Base-by-base conservation (phyloP, 2,797 vertebrate species). In the Microcaecilia unicolor region DNA sequence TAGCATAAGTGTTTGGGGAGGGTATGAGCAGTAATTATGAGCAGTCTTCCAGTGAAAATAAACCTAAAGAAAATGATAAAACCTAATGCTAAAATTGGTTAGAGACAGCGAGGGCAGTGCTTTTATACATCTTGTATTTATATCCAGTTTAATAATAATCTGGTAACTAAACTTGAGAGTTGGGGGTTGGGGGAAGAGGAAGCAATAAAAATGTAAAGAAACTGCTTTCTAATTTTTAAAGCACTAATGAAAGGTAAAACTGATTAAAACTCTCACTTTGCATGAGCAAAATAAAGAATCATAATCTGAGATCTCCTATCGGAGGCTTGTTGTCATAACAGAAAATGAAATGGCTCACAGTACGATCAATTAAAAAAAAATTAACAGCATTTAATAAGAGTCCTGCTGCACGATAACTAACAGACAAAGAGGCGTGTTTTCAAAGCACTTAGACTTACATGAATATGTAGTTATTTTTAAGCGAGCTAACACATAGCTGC, bases 1-100 rank as follows among this genome's bases (percentile, higher is more conserved):
- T 71, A 76, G 72, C 74, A 51, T 76, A 75, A 78, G 77, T 74
- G 80, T 80, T 81, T 75, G 44, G 78, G 76, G 78, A 80, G 60
- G 74, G 65, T 64, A 58, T 14, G 64, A 65, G 70, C 67, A 71
- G 68, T 81, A 75, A 83, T 81, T 80, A 74, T 49, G 61, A 66
- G 41, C 55, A 72, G 62, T 55, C 68, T 76, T 76, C 67, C 65
- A 33, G 22, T 64, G 70, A 66, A 76, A 79, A 77, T 74, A 69
- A 75, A 70, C 62, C 55, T 55, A 59, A 72, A 55, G 59, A 79
- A 77, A 70, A 57, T 50, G 55, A 42, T 13, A 51, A 72, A 64
- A 43, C 37, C 68, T 58, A 58, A 70, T 28, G 57, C 48, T 74
- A 57, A 71, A 68, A 61, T 70, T 69, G 67, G 57, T 70, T 68